Conservation (phyloP, 1,140 invertebrate genomes). For the Brachionus rubens region DNA sequence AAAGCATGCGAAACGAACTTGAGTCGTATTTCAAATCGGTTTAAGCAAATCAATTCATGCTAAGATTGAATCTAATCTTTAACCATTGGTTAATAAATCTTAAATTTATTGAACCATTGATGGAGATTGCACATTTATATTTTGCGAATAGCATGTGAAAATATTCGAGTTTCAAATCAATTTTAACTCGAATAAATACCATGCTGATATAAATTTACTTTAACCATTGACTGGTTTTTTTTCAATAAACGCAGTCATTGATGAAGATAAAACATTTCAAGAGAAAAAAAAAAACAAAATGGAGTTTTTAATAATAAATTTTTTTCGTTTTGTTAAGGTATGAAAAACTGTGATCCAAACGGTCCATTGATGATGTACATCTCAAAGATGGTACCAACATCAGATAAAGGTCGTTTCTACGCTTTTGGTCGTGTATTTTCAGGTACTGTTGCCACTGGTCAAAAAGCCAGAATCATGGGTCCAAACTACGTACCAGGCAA, state of each 20-base stretch:
- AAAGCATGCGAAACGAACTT: background rate
- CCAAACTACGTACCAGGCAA: constrained; percentile 95
- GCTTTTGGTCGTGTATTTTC: constrained; percentile 99
- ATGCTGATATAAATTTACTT: constrained; percentile 26
- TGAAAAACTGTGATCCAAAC: constrained; percentile 86
- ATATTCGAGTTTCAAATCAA: constrained; percentile 1
- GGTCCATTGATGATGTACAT: constrained; percentile 99
- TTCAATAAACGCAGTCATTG: constrained; percentile 41
- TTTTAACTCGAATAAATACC: constrained; percentile 24
- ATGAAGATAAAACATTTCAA: constrained; percentile 40
- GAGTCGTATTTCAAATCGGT: no score
- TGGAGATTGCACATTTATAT: constrained; percentile 65
- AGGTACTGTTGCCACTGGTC: constrained; percentile 84
- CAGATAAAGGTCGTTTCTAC: constrained; percentile 99
- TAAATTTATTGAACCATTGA: constrained; percentile 79
- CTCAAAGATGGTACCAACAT: constrained; percentile 99
- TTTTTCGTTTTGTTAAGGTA: constrained; percentile 52
- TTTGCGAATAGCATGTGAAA: constrained; percentile 5
- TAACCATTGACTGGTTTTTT: constrained; percentile 46
- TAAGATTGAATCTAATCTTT: constrained; percentile 61
- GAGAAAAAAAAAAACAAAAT: background rate
- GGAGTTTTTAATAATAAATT: background rate
- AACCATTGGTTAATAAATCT: background rate
- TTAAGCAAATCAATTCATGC: constrained; percentile 15
- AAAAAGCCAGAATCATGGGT: constrained; percentile 77